Evolutionary conservation across 2,113 vertebrate genomes (phyloP).

Genomic region (Misgurnus mizolepis): DNA sequence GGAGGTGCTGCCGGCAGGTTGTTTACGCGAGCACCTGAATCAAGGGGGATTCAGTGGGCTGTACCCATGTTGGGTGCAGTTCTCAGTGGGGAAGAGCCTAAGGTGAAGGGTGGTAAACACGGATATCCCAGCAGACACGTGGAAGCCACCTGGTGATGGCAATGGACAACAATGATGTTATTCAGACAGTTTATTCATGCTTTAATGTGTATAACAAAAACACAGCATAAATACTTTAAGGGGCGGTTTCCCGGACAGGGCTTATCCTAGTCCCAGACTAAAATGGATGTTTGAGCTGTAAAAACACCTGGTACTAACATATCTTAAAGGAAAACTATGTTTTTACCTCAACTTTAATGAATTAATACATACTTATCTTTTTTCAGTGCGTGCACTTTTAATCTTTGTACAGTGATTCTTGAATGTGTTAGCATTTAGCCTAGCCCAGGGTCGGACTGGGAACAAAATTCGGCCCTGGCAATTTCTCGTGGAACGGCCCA

Average conservation of each 20-base stretch:
- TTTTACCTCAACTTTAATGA: too few species aligned
- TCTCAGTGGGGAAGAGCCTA: constrained; percentile 87
- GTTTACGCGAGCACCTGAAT: constrained; percentile 74
- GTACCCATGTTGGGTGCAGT: constrained; percentile 85
- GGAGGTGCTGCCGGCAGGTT: constrained; percentile 68
- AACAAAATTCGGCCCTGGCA: too few species aligned
- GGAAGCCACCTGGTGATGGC: constrained; percentile 22
- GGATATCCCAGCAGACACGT: constrained; percentile 81
- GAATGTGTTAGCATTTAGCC: too few species aligned
- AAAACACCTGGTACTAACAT: too few species aligned
- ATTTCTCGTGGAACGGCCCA: too few species aligned
- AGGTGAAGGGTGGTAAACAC: constrained; percentile 94
- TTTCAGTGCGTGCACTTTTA: too few species aligned
- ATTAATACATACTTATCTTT: too few species aligned
- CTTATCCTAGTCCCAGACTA: not conserved
- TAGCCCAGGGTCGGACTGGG: too few species aligned
- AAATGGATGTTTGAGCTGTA: too few species aligned
- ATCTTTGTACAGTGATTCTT: too few species aligned
- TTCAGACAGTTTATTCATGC: not conserved
- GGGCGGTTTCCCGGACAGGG: too few species aligned
- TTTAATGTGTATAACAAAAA: not conserved
- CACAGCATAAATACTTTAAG: not conserved
- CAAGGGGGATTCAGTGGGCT: constrained; percentile 84
- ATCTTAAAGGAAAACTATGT: too few species aligned
- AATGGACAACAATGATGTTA: constrained; percentile 7